Evolutionary conservation across 2,888 invertebrate species (phyloP).

Genomic region (Sicus ferrugineus): DNA sequence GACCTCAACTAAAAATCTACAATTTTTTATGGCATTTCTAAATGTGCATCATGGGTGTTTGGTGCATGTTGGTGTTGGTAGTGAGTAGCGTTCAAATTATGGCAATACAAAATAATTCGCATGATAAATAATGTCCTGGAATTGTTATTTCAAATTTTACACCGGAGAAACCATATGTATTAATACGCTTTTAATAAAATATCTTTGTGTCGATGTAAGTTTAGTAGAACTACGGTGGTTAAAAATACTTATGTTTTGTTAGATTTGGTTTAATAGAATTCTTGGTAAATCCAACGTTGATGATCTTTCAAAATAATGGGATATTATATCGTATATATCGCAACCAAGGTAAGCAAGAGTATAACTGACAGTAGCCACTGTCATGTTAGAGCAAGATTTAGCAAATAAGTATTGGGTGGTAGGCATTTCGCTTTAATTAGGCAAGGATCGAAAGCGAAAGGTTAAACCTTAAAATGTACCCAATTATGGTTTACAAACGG

Average conservation of each 20-base stretch:
- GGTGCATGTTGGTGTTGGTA: slow-evolving; percentile 10
- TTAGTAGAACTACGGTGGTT: background rate
- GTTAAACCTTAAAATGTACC: background rate
- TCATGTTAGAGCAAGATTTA: background rate
- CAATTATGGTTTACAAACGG: background rate
- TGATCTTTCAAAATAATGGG: background rate
- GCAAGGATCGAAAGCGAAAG: background rate
- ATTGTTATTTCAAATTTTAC: slow-evolving; percentile 3
- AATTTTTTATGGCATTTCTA: too few relatives aligned
- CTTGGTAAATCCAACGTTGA: slow-evolving; percentile 11
- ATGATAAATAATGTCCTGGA: background rate
- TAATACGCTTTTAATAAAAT: background rate
- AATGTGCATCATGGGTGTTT: background rate
- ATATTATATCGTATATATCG: background rate
- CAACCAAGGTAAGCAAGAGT: background rate
- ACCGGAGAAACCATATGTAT: background rate
- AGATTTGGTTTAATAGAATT: background rate
- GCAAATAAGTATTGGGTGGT: background rate
- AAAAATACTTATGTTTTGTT: background rate
- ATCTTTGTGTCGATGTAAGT: background rate
- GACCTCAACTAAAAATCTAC: too few relatives aligned
- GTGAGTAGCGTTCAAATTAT: slow-evolving; percentile 9
- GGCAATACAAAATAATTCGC: background rate
- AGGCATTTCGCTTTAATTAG: background rate
- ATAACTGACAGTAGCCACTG: slow-evolving; percentile 25